Percentiles rank a stretch among this genome's conserved stretches.
Conservation (phyloP, 2,888 invertebrate genomes). For the Drosophila lutescens region DNA sequence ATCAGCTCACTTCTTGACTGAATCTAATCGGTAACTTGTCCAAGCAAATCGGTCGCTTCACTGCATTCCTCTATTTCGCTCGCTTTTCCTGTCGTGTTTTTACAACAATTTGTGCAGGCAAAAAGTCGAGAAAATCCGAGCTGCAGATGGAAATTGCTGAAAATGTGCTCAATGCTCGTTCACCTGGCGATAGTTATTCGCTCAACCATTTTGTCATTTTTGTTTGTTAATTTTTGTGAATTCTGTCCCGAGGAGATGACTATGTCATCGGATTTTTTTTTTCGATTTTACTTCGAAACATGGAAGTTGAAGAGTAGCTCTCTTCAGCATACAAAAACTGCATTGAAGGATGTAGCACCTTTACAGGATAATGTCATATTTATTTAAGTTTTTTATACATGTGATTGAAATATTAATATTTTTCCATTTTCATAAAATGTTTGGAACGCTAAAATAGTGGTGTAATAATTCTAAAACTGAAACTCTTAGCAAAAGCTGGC, state of each 20-base stretch:
- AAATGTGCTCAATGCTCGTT: conserved; percentile 28
- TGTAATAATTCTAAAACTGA: no score
- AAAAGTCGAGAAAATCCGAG: conserved; percentile 16
- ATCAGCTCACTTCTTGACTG: conserved; percentile 17
- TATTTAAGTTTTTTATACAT: no score
- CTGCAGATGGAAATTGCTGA: conserved; percentile 36
- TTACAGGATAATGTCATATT: no score
- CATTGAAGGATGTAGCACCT: no score
- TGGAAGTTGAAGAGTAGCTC: neutral
- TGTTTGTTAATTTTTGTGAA: conserved; percentile 19
- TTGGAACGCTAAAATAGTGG: no score
- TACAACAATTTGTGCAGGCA: conserved; percentile 31
- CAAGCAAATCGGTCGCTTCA: conserved; percentile 44
- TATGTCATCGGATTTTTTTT: neutral
- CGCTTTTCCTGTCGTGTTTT: conserved; percentile 20
- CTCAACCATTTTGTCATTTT: conserved; percentile 19
- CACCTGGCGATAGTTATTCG: conserved; percentile 17
- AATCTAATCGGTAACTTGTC: conserved; percentile 31
- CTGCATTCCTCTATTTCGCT: conserved; percentile 25
- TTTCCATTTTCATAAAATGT: no score
- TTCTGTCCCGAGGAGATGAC: neutral
- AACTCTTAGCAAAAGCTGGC: conserved; percentile 34
- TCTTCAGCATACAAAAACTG: no score
- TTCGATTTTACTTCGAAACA: neutral
- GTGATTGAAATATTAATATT: no score